phyloP scores from a whole-genome alignment of 2,888 invertebrate species.

The Orchesellides sinensis region DNA sequence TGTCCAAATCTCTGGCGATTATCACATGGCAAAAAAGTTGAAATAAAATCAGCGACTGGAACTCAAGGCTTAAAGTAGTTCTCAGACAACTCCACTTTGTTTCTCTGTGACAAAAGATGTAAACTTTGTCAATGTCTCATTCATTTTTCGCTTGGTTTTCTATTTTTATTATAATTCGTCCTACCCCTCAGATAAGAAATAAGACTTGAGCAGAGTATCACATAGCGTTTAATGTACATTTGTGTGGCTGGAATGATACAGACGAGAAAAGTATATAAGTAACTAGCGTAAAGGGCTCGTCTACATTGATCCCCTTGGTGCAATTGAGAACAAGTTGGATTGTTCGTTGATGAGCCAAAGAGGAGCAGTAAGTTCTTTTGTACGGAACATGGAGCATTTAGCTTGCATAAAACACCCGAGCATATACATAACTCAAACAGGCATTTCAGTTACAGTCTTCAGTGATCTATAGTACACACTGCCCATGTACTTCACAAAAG shows the following conservation, averaged over 20 bases:
- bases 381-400: slow-evolving; percentile 41
- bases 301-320: slow-evolving; percentile 72
- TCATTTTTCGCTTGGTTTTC: slow-evolving; percentile 36
- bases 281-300: slow-evolving; percentile 53
- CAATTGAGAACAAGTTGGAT: slow-evolving; percentile 67
- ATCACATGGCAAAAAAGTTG: slow-evolving; percentile 65
- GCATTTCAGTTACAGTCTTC: slow-evolving; percentile 2
- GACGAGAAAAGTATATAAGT: slow-evolving; percentile 52
- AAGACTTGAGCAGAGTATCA: slow-evolving; percentile 28
- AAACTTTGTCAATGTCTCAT: slow-evolving; percentile 62
- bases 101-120: slow-evolving; percentile 51
- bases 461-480: slow-evolving; percentile 13
- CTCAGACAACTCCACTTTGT: slow-evolving; percentile 38
- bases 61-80: slow-evolving; percentile 43
- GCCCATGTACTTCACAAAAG: background rate
- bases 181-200: slow-evolving; percentile 59
- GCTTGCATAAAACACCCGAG: slow-evolving; percentile 30
- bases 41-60: slow-evolving; percentile 60
- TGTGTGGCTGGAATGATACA: slow-evolving; percentile 59
- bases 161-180: slow-evolving; percentile 46
- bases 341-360: slow-evolving; percentile 67
- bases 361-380: slow-evolving; percentile 58
- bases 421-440: slow-evolving; percentile 2
- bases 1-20: slow-evolving; percentile 65
- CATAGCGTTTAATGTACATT: slow-evolving; percentile 19